Evolutionary conservation across 2,888 invertebrate genomes (phyloP), one percentile per base, ranked within the genome.

Genomic region (Eurytoma californica): DNA sequence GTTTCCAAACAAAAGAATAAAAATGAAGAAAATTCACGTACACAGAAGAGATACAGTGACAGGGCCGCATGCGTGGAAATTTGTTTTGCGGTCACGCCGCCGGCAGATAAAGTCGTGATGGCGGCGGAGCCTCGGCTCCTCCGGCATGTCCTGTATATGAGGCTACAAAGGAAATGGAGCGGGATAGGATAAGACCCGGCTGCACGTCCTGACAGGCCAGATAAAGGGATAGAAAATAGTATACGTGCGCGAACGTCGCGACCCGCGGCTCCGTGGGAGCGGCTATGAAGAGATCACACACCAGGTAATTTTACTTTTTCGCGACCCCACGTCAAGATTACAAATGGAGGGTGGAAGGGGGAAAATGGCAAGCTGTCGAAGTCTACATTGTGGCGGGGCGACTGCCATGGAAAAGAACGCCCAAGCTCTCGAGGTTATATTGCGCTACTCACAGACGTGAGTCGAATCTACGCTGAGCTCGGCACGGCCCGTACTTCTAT

Each of bases 341-440:
- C 57, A 39, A 66, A 63, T 63, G 30, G 5, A 28, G 58, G 24
- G 51, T 14, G 51, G 60, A 18, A 66, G 57, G 58, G 58, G 18
- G 60, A 77, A 72, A 72, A 72, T 66, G 53, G 66, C 77, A 72
- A 60, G 49, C 67, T 66, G 72, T 72, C 72, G 67, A 77, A 51
- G 55, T n/a, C 61, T 47, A 63, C 63, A n/a, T 63, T 30, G 14
- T 20, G 24, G 24, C 24, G 24, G 20, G n/a, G 5, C 47, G 65
- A 1, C 9, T 39, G 28, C 16, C 24, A 18, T 7, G 73, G 53
- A 65, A 55, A 65, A 55, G 12, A 18, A 13, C 49, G n/a, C 53
- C 20, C 13, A 28, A 16, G 49, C 9, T 9, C 5, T 16, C 30
- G 39, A 4, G 30, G 47, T 47, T 60, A 49, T 47, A 58, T 16